These are phyloP conservation scores for Allygus modestus DNA, from an alignment of 2,888 invertebrate genomes.

Conservation along the genomic window DNA sequence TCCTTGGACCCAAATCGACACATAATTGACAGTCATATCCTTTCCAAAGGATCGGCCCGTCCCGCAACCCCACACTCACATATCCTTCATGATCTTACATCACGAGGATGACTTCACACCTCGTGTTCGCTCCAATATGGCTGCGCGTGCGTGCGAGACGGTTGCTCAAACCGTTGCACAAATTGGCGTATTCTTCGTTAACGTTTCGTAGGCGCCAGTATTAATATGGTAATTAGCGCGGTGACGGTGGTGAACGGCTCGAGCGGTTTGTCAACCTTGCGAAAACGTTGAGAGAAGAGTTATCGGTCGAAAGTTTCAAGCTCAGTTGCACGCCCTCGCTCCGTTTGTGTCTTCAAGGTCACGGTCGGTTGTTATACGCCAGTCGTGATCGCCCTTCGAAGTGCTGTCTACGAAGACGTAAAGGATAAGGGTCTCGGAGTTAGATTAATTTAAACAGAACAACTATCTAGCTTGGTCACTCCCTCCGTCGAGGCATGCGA, in stretches of 20 bases:
- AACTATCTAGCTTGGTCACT: too few species aligned
- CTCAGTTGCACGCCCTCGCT: conserved; percentile 7
- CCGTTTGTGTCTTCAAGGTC: conserved; percentile 1
- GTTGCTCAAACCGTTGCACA: conserved; percentile 33
- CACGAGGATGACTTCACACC: conserved; percentile 32
- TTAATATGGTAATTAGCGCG: conserved; percentile 18
- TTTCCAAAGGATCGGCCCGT: conserved; percentile 5
- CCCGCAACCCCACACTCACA: not conserved
- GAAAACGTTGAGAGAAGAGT: conserved; percentile 17
- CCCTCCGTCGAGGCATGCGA: too few species aligned
- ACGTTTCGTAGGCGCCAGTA: conserved; percentile 14
- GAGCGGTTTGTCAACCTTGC: conserved; percentile 29
- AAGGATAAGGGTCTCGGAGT: not conserved
- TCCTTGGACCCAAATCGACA: conserved; percentile 28
- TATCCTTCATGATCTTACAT: not conserved
- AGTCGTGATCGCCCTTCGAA: not conserved
- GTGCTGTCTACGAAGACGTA: not conserved
- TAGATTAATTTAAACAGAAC: not conserved
- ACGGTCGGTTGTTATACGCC: not conserved
- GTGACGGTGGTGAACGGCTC: not conserved
- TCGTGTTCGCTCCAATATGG: not conserved
- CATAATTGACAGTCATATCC: conserved; percentile 19
- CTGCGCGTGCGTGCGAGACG: not conserved
- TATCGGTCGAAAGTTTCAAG: conserved; percentile 27
- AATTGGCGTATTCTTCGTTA: conserved; percentile 24